These are phyloP conservation scores for Zaprionus africanus DNA, from an alignment of 1,140 invertebrate genomes.

Conservation along the genomic window DNA sequence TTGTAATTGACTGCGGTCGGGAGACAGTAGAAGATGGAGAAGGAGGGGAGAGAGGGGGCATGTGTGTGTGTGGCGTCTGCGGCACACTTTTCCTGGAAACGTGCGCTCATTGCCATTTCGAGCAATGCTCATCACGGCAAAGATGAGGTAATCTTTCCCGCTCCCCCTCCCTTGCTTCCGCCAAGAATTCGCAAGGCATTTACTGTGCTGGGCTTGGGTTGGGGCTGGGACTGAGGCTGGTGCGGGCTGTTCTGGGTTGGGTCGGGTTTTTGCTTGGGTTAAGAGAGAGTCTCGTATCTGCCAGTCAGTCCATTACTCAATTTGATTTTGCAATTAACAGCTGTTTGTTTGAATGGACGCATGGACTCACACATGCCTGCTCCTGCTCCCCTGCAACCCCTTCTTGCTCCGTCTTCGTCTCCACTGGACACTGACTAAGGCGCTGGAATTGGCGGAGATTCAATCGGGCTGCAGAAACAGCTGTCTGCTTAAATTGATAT, in stretches of 20 bases:
- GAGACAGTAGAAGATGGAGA: not conserved
- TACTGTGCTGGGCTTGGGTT: conserved; percentile 6
- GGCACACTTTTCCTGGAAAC: conserved; percentile 72
- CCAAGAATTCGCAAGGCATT: conserved; percentile 35
- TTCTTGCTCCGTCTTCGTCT: not conserved
- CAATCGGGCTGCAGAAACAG: conserved; percentile 35
- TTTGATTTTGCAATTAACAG: conserved; percentile 80
- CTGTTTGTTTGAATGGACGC: conserved; percentile 48
- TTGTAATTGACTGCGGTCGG: conserved; percentile 61
- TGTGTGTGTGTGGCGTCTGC: conserved; percentile 37
- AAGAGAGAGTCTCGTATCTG: conserved; percentile 30
- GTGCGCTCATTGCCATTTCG: conserved; percentile 76
- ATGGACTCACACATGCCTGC: not conserved
- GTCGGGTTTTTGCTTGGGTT: not conserved
- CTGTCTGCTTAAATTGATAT: conserved; percentile 48
- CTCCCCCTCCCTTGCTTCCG: conserved; percentile 19
- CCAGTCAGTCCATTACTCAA: conserved; percentile 61
- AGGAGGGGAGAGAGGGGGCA: not conserved
- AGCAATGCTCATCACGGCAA: conserved; percentile 40
- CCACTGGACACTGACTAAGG: conserved; percentile 36
- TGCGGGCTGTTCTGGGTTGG: conserved; percentile 27
- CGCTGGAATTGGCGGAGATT: conserved; percentile 38
- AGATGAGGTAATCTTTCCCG: conserved; percentile 71
- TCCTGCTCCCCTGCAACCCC: not conserved
- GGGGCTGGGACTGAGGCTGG: not conserved